Evolutionary conservation across 2,797 vertebrate species (phyloP), one percentile per base, ranked within the genome.

Genomic region (Microchirus variegatus): DNA sequence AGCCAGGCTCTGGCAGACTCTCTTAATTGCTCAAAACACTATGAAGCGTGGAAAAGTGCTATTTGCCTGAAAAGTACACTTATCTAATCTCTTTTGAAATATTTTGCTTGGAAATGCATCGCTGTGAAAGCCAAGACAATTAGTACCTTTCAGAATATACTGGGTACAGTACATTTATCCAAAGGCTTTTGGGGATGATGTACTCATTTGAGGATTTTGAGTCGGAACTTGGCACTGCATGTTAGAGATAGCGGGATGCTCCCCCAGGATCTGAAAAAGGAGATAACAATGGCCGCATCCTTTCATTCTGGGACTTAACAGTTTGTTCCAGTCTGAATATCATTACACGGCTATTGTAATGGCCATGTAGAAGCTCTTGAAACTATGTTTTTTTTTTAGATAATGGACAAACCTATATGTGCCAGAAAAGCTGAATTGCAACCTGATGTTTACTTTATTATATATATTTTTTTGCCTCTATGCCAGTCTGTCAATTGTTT

Each of bases 21-120:
- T 70, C 75, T 80, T 84, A 84, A 86, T 82, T 78, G 76, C 81
- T 63, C 54, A 42, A 82, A 78, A 80, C 63, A 70, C 66, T 72
- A 71, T 80, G 67, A 87, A 83, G 67, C 10, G 6, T 18, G 37
- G 62, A 48, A 64, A 75, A 13, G 50, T 73, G 71, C 40, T 53
- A 76, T 84, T 85, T 84, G 75, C 84, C 86, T 74, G 67, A 62
- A 82, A 82, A 76, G 63, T 70, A 80, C 48, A 68, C 70, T 87
- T 83, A 83, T 84, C 81, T 88, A 82, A 87, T 87, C 83, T 77
- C 70, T 71, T 63, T 63, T 77, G 63, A 78, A 81, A 70, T 67
- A 64, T 77, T 84, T 77, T 2, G 17, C 56, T 78, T 66, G 19
- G 63, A 83, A 83, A 73, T 66, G 58, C 50, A 73, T 67, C 58